Base-by-base conservation (phyloP, 64 coral and sea anemone genomes). In the Astreopora myriophthalma region DNA sequence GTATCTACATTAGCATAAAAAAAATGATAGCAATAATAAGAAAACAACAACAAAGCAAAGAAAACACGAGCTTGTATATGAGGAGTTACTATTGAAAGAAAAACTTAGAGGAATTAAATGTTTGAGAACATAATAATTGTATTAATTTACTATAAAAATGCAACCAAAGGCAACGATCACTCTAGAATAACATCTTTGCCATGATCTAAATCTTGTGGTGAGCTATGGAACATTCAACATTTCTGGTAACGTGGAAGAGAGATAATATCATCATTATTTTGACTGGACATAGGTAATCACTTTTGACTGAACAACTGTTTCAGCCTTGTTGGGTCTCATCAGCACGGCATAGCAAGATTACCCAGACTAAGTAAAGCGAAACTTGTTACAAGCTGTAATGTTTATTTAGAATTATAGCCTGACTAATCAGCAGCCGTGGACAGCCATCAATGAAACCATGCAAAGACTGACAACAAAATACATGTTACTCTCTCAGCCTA, bases 331-430 rank as follows among this genome's bases (percentile, higher is more conserved):
- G 71, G 71, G 71, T 34, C 71, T 74, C 71, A 34, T 74, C 71
- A 74, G 71, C 71, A 74, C 71, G 71, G 71, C 71, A 32, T 74
- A 74, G 34, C 71, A 74, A 74, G 17, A 63, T 63, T 19, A 74
- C 4, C 19, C 71, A 74, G 71, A 9, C 1, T 74, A 34, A 74
- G 3, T 24, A 63, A 24, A 19, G 16, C 42, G 3, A 22, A 63
- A 63, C n/a, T 17, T 63, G n/a, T 22, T 24, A 63, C 60, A 2
- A 24, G 60, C 16, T 74, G 32, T 16, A 20, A 33, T 16, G 35
- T 39, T 74, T 34, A 74, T 20, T 16, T 74, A 34, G 19, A 1
- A 38, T 31, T 34, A 19, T 39, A 4, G 35, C 33, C 17, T 74
- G 20, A 42, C 31, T 38, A 20, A 74, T 37, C 6, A 74, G 71